These are phyloP conservation scores for Cephus spinipes DNA, from an alignment of 2,888 invertebrate genomes.

Conservation along the genomic window DNA sequence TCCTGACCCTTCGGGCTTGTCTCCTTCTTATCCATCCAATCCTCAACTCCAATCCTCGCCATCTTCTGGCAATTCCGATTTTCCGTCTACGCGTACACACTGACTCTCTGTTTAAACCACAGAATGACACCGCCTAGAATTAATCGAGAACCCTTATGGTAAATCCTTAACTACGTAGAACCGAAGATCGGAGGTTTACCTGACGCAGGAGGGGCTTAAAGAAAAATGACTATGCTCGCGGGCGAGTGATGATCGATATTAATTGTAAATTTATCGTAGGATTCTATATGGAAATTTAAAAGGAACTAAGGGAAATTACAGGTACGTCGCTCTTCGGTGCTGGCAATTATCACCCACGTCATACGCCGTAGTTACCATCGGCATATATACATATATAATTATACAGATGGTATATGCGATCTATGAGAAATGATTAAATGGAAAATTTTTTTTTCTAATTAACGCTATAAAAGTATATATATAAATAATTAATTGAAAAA, in stretches of 20 bases:
- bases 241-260: slow-evolving; percentile 62
- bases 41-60: neutral
- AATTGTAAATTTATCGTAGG: slow-evolving; percentile 29
- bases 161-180: neutral
- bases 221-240: slow-evolving; percentile 52
- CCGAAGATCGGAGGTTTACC: neutral
- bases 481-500: neutral
- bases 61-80: neutral
- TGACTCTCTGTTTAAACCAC: neutral
- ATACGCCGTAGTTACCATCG: neutral
- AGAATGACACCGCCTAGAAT: neutral
- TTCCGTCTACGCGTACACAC: neutral
- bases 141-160: neutral
- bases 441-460: neutral
- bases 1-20: neutral
- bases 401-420: neutral
- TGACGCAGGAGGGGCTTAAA: neutral
- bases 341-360: slow-evolving; percentile 5
- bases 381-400: neutral
- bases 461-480: neutral
- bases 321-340: slow-evolving; percentile 13
- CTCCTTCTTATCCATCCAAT: neutral
- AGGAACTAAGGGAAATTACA: slow-evolving; percentile 8
- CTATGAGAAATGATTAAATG: neutral
- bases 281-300: slow-evolving; percentile 10